phyloP scores from a whole-genome alignment of 2,797 vertebrate species.

The Acanthornis magna region DNA sequence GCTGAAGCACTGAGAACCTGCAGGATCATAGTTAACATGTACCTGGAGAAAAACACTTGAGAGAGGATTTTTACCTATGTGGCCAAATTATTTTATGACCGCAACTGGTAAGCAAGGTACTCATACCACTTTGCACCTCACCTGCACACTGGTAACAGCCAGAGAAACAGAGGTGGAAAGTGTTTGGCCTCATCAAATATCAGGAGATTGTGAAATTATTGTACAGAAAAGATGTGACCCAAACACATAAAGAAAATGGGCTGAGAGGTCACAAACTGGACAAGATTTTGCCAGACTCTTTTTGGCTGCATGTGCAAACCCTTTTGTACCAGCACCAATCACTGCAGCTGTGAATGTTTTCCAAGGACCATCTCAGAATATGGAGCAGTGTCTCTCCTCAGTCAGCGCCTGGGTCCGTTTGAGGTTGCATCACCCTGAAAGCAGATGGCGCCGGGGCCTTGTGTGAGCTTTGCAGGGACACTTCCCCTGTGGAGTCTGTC shows the following conservation, averaged over 20 bases:
- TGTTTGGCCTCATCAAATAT: neutral
- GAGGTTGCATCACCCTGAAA: neutral
- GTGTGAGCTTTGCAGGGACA: neutral
- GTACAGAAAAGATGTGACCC: neutral
- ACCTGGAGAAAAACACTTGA: neutral
- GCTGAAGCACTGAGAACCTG: neutral
- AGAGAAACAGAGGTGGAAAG: neutral
- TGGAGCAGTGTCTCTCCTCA: rapidly evolving
- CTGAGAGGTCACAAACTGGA: neutral
- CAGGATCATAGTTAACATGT: neutral
- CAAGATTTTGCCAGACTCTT: neutral
- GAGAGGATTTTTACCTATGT: neutral
- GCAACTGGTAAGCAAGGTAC: neutral
- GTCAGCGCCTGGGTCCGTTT: neutral
- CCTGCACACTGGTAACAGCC: neutral
- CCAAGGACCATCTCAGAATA: neutral
- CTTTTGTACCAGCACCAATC: neutral
- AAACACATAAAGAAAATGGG: neutral
- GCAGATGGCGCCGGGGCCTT: neutral
- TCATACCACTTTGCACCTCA: neutral
- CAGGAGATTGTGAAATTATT: neutral
- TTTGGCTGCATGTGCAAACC: neutral
- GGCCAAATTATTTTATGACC: neutral
- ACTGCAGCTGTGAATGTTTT: neutral
- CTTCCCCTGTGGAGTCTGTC: neutral